phyloP scores from a whole-genome alignment of 35 echinoderm and acorn worm species.

The Heliocidaris tuberculata region DNA sequence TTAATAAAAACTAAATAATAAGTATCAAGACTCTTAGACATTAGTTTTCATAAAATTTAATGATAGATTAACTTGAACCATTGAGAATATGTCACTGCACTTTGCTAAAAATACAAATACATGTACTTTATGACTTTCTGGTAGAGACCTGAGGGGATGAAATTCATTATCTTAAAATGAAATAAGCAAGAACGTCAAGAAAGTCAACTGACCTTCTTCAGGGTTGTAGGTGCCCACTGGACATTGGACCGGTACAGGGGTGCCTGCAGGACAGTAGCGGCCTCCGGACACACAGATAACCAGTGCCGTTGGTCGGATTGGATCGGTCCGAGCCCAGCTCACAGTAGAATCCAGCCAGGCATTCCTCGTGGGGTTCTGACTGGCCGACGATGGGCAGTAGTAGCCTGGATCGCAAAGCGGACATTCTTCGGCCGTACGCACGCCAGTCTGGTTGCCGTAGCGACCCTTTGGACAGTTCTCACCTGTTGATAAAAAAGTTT shows the following conservation, averaged over 20 bases:
- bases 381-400: conserved; percentile 78
- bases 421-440: conserved; percentile 67
- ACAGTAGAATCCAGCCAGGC: conserved; percentile 85
- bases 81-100: no score
- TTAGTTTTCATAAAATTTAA: no score
- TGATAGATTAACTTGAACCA: no score
- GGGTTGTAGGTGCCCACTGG: conserved; percentile 84
- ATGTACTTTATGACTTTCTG: no score
- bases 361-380: conserved; percentile 63
- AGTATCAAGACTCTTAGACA: no score
- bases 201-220: conserved; percentile 60
- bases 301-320: conserved; percentile 79
- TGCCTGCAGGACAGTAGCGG: conserved; percentile 83
- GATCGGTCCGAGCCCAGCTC: conserved; percentile 68
- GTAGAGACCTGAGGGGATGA: no score
- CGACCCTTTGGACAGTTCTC: conserved; percentile 87
- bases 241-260: conserved; percentile 74
- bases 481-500: conserved; percentile 42
- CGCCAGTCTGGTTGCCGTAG: conserved; percentile 93
- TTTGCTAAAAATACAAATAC: no score
- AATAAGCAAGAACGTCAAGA: no score
- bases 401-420: conserved; percentile 84
- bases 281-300: conserved; percentile 84
- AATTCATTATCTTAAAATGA: no score
- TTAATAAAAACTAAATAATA: neutral